A percentile compares a stretch with the other conserved stretches of the same genome.
These are phyloP conservation scores for Bombus pascuorum DNA, from an alignment of 1,140 invertebrate species.

Conservation along the genomic window DNA sequence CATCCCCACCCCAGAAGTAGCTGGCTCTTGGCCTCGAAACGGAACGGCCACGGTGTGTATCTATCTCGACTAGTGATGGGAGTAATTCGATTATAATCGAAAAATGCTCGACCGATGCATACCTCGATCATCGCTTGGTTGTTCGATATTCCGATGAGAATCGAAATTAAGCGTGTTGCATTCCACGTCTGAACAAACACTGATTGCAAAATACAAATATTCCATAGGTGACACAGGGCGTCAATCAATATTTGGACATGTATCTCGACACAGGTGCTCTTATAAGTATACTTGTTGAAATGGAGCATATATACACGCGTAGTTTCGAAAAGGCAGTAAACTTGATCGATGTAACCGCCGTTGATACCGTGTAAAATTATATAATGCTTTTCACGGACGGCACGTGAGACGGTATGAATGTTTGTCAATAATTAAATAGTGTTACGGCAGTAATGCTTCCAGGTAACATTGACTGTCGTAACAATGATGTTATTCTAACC, in stretches of 20 bases:
- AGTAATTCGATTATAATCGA: conserved; percentile 43
- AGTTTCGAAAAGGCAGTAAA: not conserved
- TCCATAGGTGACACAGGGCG: not conserved
- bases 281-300: conserved; percentile 20
- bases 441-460: not conserved
- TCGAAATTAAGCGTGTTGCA: not conserved
- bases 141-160: not conserved
- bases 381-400: not conserved
- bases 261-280: not conserved
- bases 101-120: conserved; percentile 10
- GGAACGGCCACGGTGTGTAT: conserved; percentile 38
- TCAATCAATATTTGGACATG: conserved; percentile 23
- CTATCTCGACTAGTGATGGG: conserved; percentile 12
- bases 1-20: conserved; percentile 37
- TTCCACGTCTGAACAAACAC: not conserved
- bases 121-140: not conserved
- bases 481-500: not conserved
- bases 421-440: conserved; percentile 24
- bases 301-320: too few relatives aligned
- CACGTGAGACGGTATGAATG: not conserved
- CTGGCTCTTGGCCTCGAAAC: conserved; percentile 62
- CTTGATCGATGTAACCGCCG: not conserved
- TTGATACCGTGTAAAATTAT: conserved; percentile 33
- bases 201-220: conserved; percentile 29
- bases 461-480: not conserved